A percentile compares a stretch with the other conserved stretches of the same genome.
phyloP scores from a whole-genome alignment of 2,797 vertebrate species.

The Limosa lapponica region DNA sequence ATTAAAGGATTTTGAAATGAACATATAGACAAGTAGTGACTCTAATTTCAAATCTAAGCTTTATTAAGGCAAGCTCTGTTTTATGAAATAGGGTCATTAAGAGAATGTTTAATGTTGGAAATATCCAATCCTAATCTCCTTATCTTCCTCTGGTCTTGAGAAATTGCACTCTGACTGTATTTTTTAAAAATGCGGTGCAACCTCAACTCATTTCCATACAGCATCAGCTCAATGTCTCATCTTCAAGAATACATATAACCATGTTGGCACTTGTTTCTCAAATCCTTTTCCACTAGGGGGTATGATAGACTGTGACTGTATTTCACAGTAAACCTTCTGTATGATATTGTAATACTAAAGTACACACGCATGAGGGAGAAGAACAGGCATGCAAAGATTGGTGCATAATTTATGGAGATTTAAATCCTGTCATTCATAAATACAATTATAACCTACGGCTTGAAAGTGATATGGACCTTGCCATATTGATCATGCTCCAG shows the following conservation, averaged over 20 bases:
- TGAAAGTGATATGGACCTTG: constrained; percentile 46
- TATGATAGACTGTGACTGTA: constrained; percentile 42
- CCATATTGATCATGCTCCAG: constrained; percentile 26
- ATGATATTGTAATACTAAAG: background rate
- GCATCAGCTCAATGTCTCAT: background rate
- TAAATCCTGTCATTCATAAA: constrained; percentile 47
- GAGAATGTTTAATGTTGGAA: constrained; percentile 29
- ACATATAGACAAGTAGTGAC: constrained; percentile 49
- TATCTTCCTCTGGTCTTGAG: background rate
- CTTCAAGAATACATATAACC: background rate
- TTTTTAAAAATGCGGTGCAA: background rate
- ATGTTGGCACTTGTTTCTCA: constrained; percentile 46
- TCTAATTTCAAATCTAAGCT: constrained; percentile 63
- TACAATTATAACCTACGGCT: constrained; percentile 33
- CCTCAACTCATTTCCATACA: constrained; percentile 40
- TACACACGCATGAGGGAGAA: background rate
- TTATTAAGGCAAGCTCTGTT: constrained; percentile 36
- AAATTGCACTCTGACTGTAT: background rate
- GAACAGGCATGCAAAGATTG: background rate
- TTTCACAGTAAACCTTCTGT: background rate
- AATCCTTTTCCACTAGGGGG: constrained; percentile 65
- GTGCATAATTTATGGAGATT: constrained; percentile 39
- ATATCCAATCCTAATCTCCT: constrained; percentile 6
- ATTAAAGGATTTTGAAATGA: constrained; percentile 71
- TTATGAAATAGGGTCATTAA: constrained; percentile 41